phyloP scores from a whole-genome alignment of 2,797 vertebrate species.

The Bovichtus diacanthus region DNA sequence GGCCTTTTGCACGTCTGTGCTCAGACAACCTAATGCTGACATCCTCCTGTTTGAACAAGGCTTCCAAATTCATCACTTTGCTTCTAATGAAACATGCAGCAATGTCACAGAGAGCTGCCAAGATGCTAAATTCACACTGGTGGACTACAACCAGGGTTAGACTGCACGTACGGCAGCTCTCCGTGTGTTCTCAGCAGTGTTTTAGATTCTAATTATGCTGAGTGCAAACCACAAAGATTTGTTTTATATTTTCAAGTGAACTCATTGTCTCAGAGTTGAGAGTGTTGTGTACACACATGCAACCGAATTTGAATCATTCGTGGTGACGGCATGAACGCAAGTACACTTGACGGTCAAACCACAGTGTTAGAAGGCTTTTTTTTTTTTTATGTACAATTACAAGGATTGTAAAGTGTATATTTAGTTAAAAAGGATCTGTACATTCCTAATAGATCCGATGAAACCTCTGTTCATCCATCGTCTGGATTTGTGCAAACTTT shows the following conservation, averaged over 20 bases:
- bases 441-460: not conserved
- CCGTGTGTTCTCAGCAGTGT: too few species aligned
- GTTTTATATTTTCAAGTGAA: not conserved
- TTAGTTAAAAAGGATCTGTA: too few species aligned
- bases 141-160: conserved; percentile 5
- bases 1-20: too few species aligned
- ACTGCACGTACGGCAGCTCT: not conserved
- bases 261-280: not conserved
- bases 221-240: not conserved
- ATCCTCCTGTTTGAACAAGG: conserved; percentile 31
- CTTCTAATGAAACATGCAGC: conserved; percentile 74
- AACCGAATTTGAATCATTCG: not conserved
- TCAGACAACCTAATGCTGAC: conserved; percentile 16
- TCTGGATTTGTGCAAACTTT: not conserved
- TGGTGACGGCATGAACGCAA: not conserved
- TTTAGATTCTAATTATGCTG: not conserved
- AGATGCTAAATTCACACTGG: conserved; percentile 28
- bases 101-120: conserved; percentile 57
- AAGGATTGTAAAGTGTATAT: not conserved
- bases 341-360: not conserved
- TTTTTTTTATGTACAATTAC: too few species aligned
- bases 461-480: not conserved
- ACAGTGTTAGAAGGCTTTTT: not conserved
- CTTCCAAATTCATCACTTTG: conserved; percentile 64
- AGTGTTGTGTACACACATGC: not conserved